A percentile compares a stretch with the other conserved stretches of the same genome.
Conservation (phyloP, 2,797 vertebrate species). For the Poecilia velifera region DNA sequence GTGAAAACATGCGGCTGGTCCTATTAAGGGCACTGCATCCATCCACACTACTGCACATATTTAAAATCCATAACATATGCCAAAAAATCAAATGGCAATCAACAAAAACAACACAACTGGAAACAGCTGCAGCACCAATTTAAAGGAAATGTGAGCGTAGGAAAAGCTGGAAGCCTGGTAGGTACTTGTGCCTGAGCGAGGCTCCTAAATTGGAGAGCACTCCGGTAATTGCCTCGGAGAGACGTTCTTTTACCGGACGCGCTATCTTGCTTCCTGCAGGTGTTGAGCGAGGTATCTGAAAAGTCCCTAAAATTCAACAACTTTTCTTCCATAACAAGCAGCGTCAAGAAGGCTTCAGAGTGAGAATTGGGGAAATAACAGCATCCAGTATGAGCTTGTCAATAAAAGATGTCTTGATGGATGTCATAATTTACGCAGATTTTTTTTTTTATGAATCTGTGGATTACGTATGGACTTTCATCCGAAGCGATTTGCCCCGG, state of each 20-base stretch:
- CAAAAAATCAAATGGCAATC: neutral
- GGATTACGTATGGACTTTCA: slow-evolving; percentile 24
- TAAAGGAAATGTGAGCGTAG: slow-evolving; percentile 24
- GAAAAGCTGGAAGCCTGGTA: slow-evolving; percentile 27
- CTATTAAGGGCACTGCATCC: neutral
- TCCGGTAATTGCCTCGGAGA: slow-evolving; percentile 59
- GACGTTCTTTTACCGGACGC: slow-evolving; percentile 45
- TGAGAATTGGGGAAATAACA: slow-evolving; percentile 23
- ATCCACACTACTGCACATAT: slow-evolving; percentile 5
- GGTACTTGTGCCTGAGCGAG: slow-evolving; percentile 56
- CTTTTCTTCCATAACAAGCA: slow-evolving; percentile 32
- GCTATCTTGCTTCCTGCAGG: slow-evolving; percentile 65
- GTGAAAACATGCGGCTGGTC: neutral
- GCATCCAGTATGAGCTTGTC: slow-evolving; percentile 13
- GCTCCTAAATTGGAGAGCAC: slow-evolving; percentile 58
- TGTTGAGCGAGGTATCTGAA: slow-evolving; percentile 44
- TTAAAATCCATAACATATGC: neutral
- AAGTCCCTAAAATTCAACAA: slow-evolving; percentile 42
- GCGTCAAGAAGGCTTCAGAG: slow-evolving; percentile 17
- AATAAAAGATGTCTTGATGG: slow-evolving; percentile 28
- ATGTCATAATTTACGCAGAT: slow-evolving; percentile 17
- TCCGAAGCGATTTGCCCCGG: neutral
- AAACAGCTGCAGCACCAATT: slow-evolving; percentile 23
- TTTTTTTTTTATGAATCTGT: neutral
- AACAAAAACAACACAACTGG: neutral